Conservation (phyloP, 2,888 invertebrate species). For the Tryphoninae sp. region DNA sequence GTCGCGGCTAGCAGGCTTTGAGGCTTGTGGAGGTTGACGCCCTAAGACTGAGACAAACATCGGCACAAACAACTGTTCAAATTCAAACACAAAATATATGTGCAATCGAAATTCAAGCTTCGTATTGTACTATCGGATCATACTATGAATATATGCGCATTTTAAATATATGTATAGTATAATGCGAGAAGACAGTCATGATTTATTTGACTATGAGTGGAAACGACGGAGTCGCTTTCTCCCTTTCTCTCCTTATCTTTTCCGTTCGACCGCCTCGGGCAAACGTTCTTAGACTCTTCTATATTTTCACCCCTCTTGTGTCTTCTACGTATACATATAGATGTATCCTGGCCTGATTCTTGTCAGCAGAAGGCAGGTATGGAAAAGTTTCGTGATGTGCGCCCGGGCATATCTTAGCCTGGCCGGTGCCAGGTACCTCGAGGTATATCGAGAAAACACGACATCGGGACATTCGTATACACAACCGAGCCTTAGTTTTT, state of each 20-base stretch:
- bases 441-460: conserved; percentile 57
- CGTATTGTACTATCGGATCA: no score
- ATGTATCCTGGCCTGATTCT: conserved; percentile 42
- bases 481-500: conserved; percentile 5
- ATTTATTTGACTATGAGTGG: conserved; percentile 71
- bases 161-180: background rate
- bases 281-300: conserved; percentile 25
- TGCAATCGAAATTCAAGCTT: no score
- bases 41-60: no score
- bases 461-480: conserved; percentile 55
- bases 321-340: background rate
- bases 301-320: conserved; percentile 14
- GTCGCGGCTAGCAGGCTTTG: no score
- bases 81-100: no score
- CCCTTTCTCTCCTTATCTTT: conserved; percentile 48
- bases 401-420: conserved; percentile 12
- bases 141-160: conserved; percentile 5
- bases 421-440: conserved; percentile 58
- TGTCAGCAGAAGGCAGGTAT: conserved; percentile 41
- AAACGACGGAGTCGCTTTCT: conserved; percentile 64
- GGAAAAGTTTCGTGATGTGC: conserved; percentile 46
- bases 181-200: conserved; percentile 49
- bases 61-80: no score
- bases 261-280: conserved; percentile 33
- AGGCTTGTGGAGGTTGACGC: no score